A percentile compares a stretch with the other conserved stretches of the same genome.
These are phyloP conservation scores for Cladorhizidae sp. DNA, from an alignment of 37 sponge, comb jelly and placozoan genomes.

Conservation along the genomic window DNA sequence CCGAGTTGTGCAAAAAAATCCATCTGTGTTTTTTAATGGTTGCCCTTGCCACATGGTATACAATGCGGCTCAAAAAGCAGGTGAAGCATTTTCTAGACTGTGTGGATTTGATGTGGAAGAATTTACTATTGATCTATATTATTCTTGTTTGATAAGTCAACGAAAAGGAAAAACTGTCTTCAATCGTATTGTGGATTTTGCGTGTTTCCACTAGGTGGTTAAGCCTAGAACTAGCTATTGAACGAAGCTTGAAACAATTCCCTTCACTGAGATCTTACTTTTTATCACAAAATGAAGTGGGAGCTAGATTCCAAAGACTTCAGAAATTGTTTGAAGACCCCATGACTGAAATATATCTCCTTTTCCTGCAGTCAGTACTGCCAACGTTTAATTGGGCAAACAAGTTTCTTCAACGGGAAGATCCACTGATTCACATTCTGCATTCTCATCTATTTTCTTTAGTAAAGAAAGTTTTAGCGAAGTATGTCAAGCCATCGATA, in stretches of 20 bases:
- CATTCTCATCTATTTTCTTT: too few species aligned
- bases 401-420: conserved; percentile 27
- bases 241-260: too few species aligned
- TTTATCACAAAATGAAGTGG: conserved; percentile 19
- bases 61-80: too few species aligned
- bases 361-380: not conserved
- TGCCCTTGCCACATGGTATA: too few species aligned
- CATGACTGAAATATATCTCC: too few species aligned
- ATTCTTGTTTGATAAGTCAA: conserved; percentile 55
- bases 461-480: too few species aligned
- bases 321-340: too few species aligned
- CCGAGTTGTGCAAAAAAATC: conserved; percentile 44
- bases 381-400: conserved; percentile 3
- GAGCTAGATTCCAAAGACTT: conserved; percentile 7
- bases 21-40: conserved; percentile 41
- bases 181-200: conserved; percentile 39
- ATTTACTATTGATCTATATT: too few species aligned
- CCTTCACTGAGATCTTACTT: too few species aligned
- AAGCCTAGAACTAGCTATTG: conserved; percentile 25
- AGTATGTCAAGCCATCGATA: too few species aligned
- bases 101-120: too few species aligned
- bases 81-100: too few species aligned
- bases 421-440: conserved; percentile 48
- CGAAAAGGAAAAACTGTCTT: conserved; percentile 51
- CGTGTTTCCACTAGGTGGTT: conserved; percentile 59